phyloP scores from a whole-genome alignment of 2,797 vertebrate species.

The Benthosema pterotum region DNA sequence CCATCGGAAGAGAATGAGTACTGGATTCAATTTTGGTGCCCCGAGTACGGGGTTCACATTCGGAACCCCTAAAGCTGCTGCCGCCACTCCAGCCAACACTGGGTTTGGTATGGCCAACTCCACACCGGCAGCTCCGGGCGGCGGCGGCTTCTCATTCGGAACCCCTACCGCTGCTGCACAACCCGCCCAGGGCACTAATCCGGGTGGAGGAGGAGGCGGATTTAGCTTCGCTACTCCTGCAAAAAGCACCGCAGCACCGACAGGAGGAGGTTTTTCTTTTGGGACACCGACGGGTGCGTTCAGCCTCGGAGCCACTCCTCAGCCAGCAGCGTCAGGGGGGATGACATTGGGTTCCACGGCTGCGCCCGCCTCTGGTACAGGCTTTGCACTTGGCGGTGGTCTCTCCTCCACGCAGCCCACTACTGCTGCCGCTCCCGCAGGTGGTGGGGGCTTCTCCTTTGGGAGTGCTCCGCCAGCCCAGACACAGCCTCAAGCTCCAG shows the following conservation, averaged over 20 bases:
- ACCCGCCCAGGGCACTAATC: no score
- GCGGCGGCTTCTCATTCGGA: slow-evolving; percentile 69
- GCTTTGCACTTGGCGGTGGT: slow-evolving; percentile 69
- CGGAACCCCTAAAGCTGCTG: slow-evolving; percentile 76
- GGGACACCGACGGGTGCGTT: slow-evolving; percentile 77
- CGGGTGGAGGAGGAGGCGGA: no score
- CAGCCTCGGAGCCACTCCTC: slow-evolving; percentile 68
- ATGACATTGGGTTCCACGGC: slow-evolving; percentile 73
- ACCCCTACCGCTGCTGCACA: slow-evolving; percentile 1
- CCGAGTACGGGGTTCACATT: slow-evolving; percentile 79
- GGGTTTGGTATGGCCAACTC: slow-evolving; percentile 55
- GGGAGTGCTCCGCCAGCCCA: slow-evolving; percentile 51
- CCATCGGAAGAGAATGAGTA: slow-evolving; percentile 75
- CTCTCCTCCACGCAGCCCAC: slow-evolving; percentile 53
- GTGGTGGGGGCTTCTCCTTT: slow-evolving; percentile 74
- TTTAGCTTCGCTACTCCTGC: no score
- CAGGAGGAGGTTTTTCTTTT: slow-evolving; percentile 76
- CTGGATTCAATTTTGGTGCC: slow-evolving; percentile 83
- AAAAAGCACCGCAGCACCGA: slow-evolving; percentile 12
- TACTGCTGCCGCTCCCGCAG: slow-evolving; percentile 52
- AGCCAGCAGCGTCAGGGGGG: slow-evolving; percentile 58
- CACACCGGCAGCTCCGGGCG: slow-evolving; percentile 53
- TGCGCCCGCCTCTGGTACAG: slow-evolving; percentile 62
- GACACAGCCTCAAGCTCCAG: slow-evolving; percentile 46
- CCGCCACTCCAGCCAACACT: slow-evolving; percentile 53